Evolutionary conservation across 2,888 invertebrate genomes (phyloP).

Genomic region (Serrognathus titanus): DNA sequence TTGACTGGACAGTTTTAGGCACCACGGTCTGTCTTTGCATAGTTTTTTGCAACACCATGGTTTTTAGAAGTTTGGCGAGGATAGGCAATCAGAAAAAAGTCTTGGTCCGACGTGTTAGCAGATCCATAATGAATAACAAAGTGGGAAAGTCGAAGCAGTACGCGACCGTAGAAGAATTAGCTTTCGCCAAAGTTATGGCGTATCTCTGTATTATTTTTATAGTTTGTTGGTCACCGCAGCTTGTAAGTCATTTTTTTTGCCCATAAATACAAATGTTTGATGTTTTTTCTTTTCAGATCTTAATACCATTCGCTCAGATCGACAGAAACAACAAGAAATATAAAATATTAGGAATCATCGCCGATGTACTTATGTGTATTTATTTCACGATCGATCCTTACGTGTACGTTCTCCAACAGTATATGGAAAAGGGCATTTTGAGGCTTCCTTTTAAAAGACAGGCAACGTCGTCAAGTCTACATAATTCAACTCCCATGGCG

Average conservation of each 20-base stretch:
- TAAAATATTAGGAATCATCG: constrained; percentile 54
- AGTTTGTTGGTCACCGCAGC: constrained; percentile 83
- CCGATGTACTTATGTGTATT: constrained; percentile 72
- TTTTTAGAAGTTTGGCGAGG: constrained; percentile 70
- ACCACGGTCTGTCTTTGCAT: constrained; percentile 69
- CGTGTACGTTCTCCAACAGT: constrained; percentile 73
- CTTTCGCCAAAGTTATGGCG: constrained; percentile 82
- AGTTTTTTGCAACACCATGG: constrained; percentile 79
- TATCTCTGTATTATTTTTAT: constrained; percentile 78
- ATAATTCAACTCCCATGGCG: constrained; percentile 21
- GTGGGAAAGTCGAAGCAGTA: constrained; percentile 33
- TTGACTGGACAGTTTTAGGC: constrained; percentile 51
- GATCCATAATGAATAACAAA: constrained; percentile 42
- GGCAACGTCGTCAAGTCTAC: constrained; percentile 15
- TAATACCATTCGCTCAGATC: constrained; percentile 60
- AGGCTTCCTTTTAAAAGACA: constrained; percentile 18
- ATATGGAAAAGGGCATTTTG: constrained; percentile 42
- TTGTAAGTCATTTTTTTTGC: constrained; percentile 57
- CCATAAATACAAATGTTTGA: neutral
- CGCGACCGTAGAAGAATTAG: constrained; percentile 76
- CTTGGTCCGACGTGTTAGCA: constrained; percentile 47
- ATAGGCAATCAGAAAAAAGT: constrained; percentile 50
- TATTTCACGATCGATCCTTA: constrained; percentile 84
- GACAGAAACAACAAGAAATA: constrained; percentile 12
- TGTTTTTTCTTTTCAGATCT: constrained; percentile 52